phyloP scores from a whole-genome alignment of 2,113 vertebrate species.

The Microcebus murinus region DNA sequence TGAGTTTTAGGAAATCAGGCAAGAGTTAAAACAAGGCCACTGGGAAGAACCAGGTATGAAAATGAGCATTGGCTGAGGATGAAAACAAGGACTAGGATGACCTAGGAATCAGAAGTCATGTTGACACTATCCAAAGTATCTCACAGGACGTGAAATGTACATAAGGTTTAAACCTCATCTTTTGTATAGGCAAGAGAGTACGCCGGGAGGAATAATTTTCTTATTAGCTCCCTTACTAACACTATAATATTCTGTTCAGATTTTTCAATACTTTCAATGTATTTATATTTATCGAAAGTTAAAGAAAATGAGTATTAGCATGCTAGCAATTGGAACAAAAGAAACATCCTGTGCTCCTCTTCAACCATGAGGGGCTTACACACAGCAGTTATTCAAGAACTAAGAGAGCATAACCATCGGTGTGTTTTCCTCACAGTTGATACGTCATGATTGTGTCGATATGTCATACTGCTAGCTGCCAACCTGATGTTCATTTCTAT shows the following conservation, averaged over 20 bases:
- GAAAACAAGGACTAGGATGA: background rate
- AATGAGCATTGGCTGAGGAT: background rate
- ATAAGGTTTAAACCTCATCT: background rate
- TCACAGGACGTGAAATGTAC: background rate
- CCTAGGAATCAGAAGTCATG: background rate
- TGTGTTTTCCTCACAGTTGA: background rate
- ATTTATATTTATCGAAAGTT: background rate
- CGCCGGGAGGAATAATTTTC: background rate
- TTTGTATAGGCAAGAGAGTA: background rate
- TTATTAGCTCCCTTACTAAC: background rate
- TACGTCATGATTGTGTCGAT: too few relatives aligned
- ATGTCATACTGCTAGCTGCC: background rate
- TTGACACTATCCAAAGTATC: background rate
- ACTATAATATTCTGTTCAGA: background rate
- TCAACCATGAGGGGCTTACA: background rate
- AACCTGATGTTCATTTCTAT: background rate
- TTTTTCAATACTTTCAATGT: background rate
- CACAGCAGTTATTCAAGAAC: background rate
- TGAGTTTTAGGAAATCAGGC: background rate
- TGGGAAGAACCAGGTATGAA: background rate
- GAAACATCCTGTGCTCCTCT: background rate
- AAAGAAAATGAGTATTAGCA: background rate
- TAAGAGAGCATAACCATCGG: rapidly evolving
- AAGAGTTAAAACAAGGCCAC: background rate
- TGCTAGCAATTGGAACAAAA: background rate